A percentile compares a stretch with the other conserved stretches of the same genome.
Conservation (phyloP, 1,140 invertebrate genomes). For the Stenopsyche tienmushanensis region DNA sequence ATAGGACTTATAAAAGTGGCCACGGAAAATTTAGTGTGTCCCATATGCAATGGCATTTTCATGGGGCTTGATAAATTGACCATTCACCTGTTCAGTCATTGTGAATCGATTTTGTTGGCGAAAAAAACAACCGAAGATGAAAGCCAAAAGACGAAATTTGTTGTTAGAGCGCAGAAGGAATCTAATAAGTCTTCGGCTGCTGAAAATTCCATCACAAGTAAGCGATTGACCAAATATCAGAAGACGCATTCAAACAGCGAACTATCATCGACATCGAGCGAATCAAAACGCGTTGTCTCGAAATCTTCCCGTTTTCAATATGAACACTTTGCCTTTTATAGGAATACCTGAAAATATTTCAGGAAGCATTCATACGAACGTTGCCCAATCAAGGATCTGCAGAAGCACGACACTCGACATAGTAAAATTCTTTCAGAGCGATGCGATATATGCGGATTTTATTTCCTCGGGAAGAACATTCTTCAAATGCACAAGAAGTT, state of each 20-base stretch:
- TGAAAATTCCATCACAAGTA: not conserved
- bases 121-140: not conserved
- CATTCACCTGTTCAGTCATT: slow-evolving; percentile 77
- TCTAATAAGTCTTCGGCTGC: not conserved
- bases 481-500: slow-evolving; percentile 72
- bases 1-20: slow-evolving; percentile 72
- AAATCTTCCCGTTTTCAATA: slow-evolving; percentile 44
- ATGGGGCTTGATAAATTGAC: slow-evolving; percentile 80
- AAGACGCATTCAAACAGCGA: not conserved
- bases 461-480: slow-evolving; percentile 68
- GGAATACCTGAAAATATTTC: slow-evolving; percentile 44
- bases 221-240: slow-evolving; percentile 8
- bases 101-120: too few relatives aligned
- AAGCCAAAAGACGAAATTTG: not conserved
- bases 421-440: slow-evolving; percentile 47
- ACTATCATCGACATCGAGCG: too few relatives aligned
- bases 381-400: slow-evolving; percentile 5
- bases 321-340: slow-evolving; percentile 50
- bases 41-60: slow-evolving; percentile 72
- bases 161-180: not conserved
- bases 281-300: slow-evolving; percentile 41
- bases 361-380: slow-evolving; percentile 11
- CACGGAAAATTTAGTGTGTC: slow-evolving; percentile 71
- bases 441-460: slow-evolving; percentile 71
- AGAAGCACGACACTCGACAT: slow-evolving; percentile 43